Base-by-base conservation (phyloP, 2,888 invertebrate species). In the Xiphydria camelus region DNA sequence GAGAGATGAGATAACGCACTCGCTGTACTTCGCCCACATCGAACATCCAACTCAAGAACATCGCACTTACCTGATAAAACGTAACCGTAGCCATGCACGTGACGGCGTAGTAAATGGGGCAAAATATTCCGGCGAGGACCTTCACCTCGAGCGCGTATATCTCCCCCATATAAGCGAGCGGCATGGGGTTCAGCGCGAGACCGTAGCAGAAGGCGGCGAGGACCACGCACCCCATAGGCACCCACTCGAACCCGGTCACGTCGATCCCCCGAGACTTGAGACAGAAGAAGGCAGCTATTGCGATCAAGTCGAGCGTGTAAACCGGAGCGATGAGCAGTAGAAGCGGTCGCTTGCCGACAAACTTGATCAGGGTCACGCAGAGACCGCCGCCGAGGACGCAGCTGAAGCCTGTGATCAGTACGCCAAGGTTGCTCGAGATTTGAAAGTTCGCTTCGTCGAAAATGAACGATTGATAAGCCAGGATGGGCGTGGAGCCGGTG, bases 61-160 rank as follows among this genome's bases (percentile, higher is more conserved):
- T n/a, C n/a, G n/a, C n/a, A n/a, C n/a, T n/a, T 57, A 75, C 75
- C 73, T 75, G 72, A 58, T 72, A 75, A 47, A 70, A 59, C 45
- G 69, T 65, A 2, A 73, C 66, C n/a, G 64, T 53, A 5, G 59
- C 44, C 0, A 66, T 63, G 6, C 66, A 68, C 4, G 66, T 53
- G 10, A 66, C 4, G 15, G 75, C 66, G 43, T 74, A 75, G 51
- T 68, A 72, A n/a, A 74, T 51, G 5, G 73, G 61, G 19, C 62
- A 62, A 41, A 64, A 64, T 31, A 75, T 60, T 0, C 68, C 73
- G 6, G 72, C 72, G 1, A 70, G 64, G n/a, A 66, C 67, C 51
- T 72, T 75, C 39, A 74, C 65, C 37, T 75, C 73, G 35, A 71
- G 59, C 1, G 66, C 61, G 41, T 75, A 75, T 40, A 75, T 60